A percentile compares a stretch with the other conserved stretches of the same genome.
phyloP scores from a whole-genome alignment of 2,888 invertebrate species.

The Tetranychus piercei region DNA sequence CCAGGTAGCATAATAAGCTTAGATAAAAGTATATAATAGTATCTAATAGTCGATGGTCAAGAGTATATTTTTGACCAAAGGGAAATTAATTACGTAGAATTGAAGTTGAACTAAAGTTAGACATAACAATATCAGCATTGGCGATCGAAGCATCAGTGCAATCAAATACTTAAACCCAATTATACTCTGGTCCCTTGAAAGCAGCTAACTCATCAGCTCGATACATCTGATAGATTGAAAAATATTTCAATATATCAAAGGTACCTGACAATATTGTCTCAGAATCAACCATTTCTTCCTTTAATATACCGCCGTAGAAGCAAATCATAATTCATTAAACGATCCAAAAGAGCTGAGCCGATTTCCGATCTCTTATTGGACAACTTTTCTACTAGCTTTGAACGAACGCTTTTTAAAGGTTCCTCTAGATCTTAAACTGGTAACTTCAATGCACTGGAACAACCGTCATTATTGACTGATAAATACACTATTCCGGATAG shows the following conservation, averaged over 20 bases:
- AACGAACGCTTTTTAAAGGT: not conserved
- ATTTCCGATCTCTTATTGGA: not conserved
- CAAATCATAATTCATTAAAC: conserved; percentile 1
- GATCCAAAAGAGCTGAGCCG: not conserved
- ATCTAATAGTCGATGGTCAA: too few species aligned
- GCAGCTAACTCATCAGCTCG: conserved; percentile 12
- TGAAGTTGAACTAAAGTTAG: not conserved
- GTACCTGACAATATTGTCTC: not conserved
- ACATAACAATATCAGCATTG: conserved; percentile 13
- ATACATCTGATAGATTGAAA: conserved; percentile 9
- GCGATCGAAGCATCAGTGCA: conserved; percentile 8
- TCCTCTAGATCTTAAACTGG: too few species aligned
- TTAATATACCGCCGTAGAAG: conserved; percentile 5
- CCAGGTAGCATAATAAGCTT: conserved; percentile 6
- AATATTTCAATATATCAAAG: conserved; percentile 10
- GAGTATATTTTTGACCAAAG: conserved; percentile 11
- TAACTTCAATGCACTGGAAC: not conserved
- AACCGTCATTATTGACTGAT: too few species aligned
- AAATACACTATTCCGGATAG: not conserved
- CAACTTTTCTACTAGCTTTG: not conserved
- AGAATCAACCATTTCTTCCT: not conserved
- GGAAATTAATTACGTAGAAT: conserved; percentile 14
- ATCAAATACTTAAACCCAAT: conserved; percentile 13
- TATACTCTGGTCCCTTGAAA: not conserved
- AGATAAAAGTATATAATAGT: too few species aligned